phyloP scores from a whole-genome alignment of 2,113 vertebrate genomes.

The Caranx melampygus region DNA sequence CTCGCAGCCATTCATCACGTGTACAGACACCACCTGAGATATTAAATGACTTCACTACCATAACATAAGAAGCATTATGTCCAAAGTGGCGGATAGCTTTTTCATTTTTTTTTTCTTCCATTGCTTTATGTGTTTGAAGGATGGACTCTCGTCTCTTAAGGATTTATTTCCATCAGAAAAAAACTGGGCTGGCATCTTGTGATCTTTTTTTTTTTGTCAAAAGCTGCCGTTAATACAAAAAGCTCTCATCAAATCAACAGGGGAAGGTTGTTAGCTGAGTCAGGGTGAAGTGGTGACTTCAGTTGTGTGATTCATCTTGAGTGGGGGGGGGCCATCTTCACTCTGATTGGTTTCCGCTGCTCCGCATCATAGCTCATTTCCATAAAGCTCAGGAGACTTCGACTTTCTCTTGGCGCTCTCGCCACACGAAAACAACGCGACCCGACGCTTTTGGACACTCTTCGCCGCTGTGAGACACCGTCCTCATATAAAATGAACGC shows the following conservation, averaged over 20 bases:
- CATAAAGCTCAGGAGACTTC: no score
- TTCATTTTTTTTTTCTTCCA: background rate
- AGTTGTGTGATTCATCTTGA: no score
- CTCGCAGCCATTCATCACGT: background rate
- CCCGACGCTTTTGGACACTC: no score
- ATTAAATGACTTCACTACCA: background rate
- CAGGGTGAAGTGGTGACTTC: no score
- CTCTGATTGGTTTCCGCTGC: no score
- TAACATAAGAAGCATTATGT: background rate
- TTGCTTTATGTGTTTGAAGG: background rate
- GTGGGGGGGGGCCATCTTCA: no score
- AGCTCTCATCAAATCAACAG: constrained; percentile 15
- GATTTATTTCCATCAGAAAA: background rate
- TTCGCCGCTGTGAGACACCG: no score
- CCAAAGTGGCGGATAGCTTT: background rate
- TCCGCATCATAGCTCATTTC: no score
- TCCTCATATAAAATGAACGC: no score
- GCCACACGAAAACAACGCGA: no score
- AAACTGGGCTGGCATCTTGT: constrained; percentile 7
- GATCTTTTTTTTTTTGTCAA: constrained; percentile 12
- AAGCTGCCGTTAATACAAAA: constrained; percentile 8
- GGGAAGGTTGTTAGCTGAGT: background rate
- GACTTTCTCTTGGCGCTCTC: no score
- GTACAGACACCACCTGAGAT: background rate
- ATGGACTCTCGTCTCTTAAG: background rate